Evolutionary conservation across 2,888 invertebrate genomes (phyloP).

Genomic region (Germaria angustata): DNA sequence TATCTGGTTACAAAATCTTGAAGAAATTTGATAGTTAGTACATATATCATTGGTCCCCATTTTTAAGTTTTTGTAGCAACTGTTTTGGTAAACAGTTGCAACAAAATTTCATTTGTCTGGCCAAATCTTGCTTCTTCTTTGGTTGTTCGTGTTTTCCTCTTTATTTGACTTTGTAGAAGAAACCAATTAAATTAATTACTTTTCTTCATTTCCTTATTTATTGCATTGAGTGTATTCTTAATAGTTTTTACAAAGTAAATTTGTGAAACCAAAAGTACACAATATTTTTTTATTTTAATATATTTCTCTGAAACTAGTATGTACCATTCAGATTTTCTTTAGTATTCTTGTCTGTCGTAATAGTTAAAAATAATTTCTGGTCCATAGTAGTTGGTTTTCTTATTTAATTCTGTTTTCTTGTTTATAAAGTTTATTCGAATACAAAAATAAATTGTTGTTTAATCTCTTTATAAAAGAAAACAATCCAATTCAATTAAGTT

Average conservation of each 20-base stretch:
- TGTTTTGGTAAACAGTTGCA: neutral
- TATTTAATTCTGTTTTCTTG: constrained; percentile 18
- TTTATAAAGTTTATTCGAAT: constrained; percentile 31
- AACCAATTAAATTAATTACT: constrained; percentile 43
- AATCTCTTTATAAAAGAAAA: constrained; percentile 11
- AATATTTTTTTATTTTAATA: constrained; percentile 12
- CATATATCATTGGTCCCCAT: constrained; percentile 41
- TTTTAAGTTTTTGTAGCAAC: neutral
- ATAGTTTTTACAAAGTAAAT: constrained; percentile 6
- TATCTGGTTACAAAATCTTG: neutral
- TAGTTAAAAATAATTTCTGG: constrained; percentile 45
- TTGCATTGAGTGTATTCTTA: neutral
- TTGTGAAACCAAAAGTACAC: constrained; percentile 27
- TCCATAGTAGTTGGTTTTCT: constrained; percentile 35
- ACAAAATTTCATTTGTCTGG: neutral
- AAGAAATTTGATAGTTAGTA: neutral
- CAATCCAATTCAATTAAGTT: constrained; percentile 30
- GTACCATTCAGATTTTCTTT: constrained; percentile 15
- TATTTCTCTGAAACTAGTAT: too few relatives aligned
- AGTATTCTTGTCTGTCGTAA: neutral
- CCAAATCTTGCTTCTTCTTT: neutral
- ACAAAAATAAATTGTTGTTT: constrained; percentile 31
- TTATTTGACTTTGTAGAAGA: neutral
- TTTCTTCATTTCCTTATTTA: neutral
- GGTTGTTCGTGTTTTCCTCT: neutral